These are phyloP conservation scores for Premnoplex brunnescens DNA, from an alignment of 2,797 vertebrate genomes.

Conservation along the genomic window DNA sequence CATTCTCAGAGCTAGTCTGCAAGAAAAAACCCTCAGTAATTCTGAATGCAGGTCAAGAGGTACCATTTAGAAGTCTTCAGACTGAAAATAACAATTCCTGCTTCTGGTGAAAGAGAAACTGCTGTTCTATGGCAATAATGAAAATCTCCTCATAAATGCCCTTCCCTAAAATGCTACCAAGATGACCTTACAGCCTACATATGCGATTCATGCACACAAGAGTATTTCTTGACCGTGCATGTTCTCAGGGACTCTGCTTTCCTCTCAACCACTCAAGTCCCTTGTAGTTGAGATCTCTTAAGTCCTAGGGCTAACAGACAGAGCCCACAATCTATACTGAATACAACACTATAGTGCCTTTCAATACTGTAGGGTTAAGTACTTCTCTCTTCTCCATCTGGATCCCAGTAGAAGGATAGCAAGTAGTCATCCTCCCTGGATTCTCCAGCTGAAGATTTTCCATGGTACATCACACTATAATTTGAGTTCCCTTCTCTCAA, in stretches of 20 bases:
- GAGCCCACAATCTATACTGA: neutral
- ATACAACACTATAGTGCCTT: neutral
- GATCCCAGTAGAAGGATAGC: neutral
- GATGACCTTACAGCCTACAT: neutral
- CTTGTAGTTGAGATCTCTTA: neutral
- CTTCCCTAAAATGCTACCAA: neutral
- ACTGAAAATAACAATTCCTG: neutral
- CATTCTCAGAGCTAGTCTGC: neutral
- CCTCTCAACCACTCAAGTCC: neutral
- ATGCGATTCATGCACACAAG: neutral
- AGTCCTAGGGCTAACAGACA: neutral
- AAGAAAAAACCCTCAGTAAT: neutral
- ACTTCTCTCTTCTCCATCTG: neutral
- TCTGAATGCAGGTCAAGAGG: neutral
- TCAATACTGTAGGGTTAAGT: neutral
- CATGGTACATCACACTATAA: neutral
- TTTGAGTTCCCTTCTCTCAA: neutral
- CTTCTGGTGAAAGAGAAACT: neutral
- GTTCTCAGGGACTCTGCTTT: neutral
- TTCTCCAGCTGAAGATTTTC: neutral
- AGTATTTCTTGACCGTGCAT: neutral
- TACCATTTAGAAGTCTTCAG: neutral
- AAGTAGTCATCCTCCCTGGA: neutral
- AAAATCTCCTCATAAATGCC: neutral
- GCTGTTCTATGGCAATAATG: neutral